Evolutionary conservation across 2,888 invertebrate species (phyloP), one percentile per base, ranked within the genome.

Genomic region (Acronicta aceris): DNA sequence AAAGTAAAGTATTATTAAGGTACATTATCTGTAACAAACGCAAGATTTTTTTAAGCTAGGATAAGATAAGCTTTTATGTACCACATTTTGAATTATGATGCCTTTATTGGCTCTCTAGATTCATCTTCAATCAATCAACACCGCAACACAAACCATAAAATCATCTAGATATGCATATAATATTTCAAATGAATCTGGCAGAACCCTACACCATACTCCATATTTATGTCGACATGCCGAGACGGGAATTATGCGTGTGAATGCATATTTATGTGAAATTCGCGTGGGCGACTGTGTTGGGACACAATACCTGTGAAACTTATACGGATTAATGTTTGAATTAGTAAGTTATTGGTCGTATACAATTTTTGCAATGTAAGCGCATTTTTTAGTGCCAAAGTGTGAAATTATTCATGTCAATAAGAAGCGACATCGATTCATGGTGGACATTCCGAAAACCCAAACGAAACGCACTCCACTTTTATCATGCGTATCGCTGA

Each of bases 201-300:
- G 41, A 68, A 74, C 62, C 66, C 70, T 76, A 76, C 81, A 81
- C 85, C 82, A 81, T 81, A 82, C 81, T 83, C 78, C 84, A 76
- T 84, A 86, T 75, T 82, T 77, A 83, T 81, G 82, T 47, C 71
- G 74, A 76, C 77, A 77, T 79, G 81, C 79, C 81, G 72, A 72
- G 71, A 71, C 67, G 78, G 75, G 78, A 81, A 84, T 83, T 86
- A 85, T 86, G 83, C 84, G 82, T 87, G 84, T 81, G 86, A 84
- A 84, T 89, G 86, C 88, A 88, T 89, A 89, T 89, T 88, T 88
- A 89, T 88, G 84, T 67, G 62, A 75, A 66, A 64, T 58, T 67
- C 49, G 79, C 75, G 86, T 84, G 77, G 82, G 83, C 65, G 82
- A 64, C 21, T 61, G 50, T 67, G 72, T 71, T 51, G 43, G 54